Conservation (phyloP, 2,888 invertebrate genomes). For the Theretra japonica region DNA sequence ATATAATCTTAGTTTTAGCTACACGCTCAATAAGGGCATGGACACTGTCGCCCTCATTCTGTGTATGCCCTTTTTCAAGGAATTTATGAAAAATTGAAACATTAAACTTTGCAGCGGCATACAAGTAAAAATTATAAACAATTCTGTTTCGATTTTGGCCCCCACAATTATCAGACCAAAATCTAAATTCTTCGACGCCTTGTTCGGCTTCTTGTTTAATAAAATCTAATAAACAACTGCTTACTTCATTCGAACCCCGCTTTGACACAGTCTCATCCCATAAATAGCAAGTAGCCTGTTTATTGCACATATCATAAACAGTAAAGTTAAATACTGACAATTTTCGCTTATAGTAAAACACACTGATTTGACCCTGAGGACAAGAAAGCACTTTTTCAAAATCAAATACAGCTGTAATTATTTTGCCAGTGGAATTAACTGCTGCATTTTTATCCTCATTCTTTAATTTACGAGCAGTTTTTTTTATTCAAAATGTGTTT, state of each 20-base stretch:
- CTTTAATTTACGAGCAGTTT: background rate
- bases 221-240: background rate
- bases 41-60: constrained; percentile 37
- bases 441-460: background rate
- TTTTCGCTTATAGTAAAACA: background rate
- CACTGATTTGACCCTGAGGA: background rate
- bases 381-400: background rate
- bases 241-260: background rate
- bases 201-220: background rate
- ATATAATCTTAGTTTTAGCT: constrained; percentile 19
- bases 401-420: background rate
- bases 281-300: background rate
- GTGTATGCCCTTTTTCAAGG: constrained; percentile 36
- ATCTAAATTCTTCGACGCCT: constrained; percentile 29
- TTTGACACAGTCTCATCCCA: background rate
- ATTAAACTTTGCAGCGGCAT: constrained; percentile 31
- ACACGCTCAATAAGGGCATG: constrained; percentile 35
- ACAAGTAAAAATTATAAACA: constrained; percentile 34
- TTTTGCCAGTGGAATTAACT: background rate
- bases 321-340: background rate
- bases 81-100: constrained; percentile 35
- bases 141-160: constrained; percentile 33
- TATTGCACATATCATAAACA: background rate
- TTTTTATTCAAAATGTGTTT: background rate
- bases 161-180: constrained; percentile 30